These are phyloP conservation scores for Nesogale talazaci DNA, from an alignment of 2,113 vertebrate species.

Conservation along the genomic window DNA sequence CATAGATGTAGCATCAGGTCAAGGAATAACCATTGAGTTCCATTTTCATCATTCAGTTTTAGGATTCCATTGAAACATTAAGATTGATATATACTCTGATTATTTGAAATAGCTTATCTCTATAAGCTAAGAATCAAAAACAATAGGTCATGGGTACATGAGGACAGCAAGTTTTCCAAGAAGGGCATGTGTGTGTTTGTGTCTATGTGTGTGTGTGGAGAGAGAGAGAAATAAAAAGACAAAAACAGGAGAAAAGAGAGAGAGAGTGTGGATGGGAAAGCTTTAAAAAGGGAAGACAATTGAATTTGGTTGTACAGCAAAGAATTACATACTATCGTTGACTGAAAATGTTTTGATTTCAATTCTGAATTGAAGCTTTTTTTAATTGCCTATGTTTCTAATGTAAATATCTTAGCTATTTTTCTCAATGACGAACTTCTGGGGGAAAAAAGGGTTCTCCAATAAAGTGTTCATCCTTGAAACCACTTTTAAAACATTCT, in stretches of 20 bases:
- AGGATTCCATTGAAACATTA: too few species aligned
- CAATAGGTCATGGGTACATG: background rate
- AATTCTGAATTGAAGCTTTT: background rate
- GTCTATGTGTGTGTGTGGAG: too few species aligned
- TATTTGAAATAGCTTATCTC: too few species aligned
- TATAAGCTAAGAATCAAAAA: background rate
- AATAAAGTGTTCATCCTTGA: background rate
- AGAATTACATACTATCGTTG: background rate
- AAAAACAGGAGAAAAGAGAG: background rate
- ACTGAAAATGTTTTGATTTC: background rate
- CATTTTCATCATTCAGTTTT: too few species aligned
- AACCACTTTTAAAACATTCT: too few species aligned
- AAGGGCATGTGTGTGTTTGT: background rate
- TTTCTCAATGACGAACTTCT: slow-evolving; percentile 22
- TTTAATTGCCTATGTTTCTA: background rate
- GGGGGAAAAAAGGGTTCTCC: background rate
- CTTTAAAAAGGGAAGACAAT: background rate
- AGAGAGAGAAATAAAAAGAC: background rate
- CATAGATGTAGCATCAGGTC: too few species aligned
- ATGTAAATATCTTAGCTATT: background rate
- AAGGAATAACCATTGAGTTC: too few species aligned
- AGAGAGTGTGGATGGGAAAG: background rate
- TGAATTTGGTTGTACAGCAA: background rate
- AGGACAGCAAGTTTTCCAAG: background rate
- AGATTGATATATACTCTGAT: too few species aligned